Evolutionary conservation across 2,113 vertebrate species (phyloP).

Genomic region (Melanostigma gelatinosum): DNA sequence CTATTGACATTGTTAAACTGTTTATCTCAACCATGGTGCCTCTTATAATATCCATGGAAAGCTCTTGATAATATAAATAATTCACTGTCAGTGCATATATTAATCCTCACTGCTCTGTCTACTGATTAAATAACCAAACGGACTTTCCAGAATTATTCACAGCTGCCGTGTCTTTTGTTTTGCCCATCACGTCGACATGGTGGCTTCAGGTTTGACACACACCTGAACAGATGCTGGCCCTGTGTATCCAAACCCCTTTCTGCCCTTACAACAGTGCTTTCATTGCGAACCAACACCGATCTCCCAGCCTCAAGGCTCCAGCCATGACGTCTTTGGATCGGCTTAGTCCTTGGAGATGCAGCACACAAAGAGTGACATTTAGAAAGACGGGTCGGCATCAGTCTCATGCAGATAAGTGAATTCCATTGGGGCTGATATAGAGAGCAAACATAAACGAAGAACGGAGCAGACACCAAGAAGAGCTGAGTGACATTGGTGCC

Average conservation of each 20-base stretch:
- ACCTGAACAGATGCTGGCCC: constrained; percentile 54
- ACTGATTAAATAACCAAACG: background rate
- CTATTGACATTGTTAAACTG: background rate
- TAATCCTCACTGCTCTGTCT: background rate
- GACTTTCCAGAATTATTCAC: background rate
- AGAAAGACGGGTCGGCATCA: constrained; percentile 54
- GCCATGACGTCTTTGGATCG: constrained; percentile 46
- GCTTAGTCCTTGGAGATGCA: constrained; percentile 28
- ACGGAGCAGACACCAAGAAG: constrained; percentile 30
- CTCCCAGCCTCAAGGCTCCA: constrained; percentile 38
- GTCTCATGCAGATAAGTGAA: constrained; percentile 69
- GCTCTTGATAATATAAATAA: background rate
- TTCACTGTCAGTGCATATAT: background rate
- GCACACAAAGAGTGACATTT: constrained; percentile 75
- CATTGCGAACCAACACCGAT: constrained; percentile 18
- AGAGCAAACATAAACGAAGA: constrained; percentile 24
- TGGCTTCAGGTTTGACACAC: constrained; percentile 31
- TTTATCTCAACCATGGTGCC: background rate
- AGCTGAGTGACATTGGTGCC: constrained; percentile 47
- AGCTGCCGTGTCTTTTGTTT: constrained; percentile 16
- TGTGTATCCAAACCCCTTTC: constrained; percentile 40
- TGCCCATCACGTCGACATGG: background rate
- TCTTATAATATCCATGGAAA: background rate
- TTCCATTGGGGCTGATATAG: constrained; percentile 50
- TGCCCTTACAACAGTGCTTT: constrained; percentile 2